phyloP scores from a whole-genome alignment of 2,888 invertebrate species.

The Tuberolachnus salignus region DNA sequence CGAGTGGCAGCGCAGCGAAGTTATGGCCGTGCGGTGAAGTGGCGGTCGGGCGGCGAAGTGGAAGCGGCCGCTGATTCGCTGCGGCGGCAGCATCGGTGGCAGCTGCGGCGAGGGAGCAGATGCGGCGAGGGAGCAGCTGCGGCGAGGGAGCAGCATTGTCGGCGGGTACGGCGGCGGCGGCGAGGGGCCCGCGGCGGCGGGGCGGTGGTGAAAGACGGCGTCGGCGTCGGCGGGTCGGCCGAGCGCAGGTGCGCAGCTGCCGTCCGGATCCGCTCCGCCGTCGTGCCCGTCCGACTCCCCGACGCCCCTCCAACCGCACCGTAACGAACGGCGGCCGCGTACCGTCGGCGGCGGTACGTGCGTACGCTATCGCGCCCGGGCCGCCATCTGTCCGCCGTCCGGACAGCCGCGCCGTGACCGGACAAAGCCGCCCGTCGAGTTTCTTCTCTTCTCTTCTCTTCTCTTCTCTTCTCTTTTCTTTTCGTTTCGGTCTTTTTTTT shows the following conservation, averaged over 20 bases:
- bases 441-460: background rate
- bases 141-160: no score
- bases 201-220: background rate
- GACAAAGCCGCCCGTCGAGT: background rate
- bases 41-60: conserved; percentile 1
- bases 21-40: background rate
- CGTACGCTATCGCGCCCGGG: background rate
- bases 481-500: background rate
- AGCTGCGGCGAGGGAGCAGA: no score
- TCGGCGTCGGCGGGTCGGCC: background rate
- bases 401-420: background rate
- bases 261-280: conserved; percentile 9
- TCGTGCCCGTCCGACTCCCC: background rate
- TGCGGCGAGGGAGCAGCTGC: no score
- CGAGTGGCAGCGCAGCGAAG: background rate
- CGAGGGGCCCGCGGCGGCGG: background rate
- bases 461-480: background rate
- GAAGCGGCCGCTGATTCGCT: no score
- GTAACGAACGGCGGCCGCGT: no score
- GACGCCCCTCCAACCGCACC: background rate
- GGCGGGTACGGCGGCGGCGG: no score
- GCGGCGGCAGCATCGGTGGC: no score
- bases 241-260: conserved; percentile 37
- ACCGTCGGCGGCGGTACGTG: background rate
- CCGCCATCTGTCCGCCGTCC: conserved; percentile 27